phyloP scores from a whole-genome alignment of 2,888 invertebrate species.

The Molorchus minor region DNA sequence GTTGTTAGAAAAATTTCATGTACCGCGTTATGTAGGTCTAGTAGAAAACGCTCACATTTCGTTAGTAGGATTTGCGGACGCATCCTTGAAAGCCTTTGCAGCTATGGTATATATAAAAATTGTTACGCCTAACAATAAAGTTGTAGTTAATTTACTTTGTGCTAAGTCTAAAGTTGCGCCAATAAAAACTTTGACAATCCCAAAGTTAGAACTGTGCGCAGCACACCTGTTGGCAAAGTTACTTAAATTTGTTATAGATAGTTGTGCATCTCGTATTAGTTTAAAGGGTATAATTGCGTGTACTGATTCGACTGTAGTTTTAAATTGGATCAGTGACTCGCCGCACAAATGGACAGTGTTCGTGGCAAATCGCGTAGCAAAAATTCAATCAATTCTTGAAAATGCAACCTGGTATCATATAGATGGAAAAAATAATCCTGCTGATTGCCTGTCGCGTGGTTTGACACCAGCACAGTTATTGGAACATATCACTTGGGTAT shows the following conservation, averaged over 20 bases:
- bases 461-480: not conserved
- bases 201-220: constrained; percentile 1
- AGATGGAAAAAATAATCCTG: not conserved
- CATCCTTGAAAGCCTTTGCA: not conserved
- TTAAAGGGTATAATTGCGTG: not conserved
- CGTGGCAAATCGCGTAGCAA: not conserved
- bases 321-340: not conserved
- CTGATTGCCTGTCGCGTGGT: too few species aligned
- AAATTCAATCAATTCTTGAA: not conserved
- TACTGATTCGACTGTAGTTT: not conserved
- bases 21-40: not conserved
- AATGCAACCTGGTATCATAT: not conserved
- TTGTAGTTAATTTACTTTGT: not conserved
- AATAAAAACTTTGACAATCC: not conserved
- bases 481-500: not conserved
- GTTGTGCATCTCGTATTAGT: not conserved
- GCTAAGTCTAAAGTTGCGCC: not conserved
- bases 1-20: too few species aligned
- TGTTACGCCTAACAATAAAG: not conserved
- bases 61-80: not conserved
- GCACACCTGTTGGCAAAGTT: not conserved
- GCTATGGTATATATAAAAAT: not conserved
- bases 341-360: not conserved
- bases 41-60: not conserved
- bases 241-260: not conserved